Base-by-base conservation (phyloP, 2,797 vertebrate genomes). In the Epinephelus coioides region DNA sequence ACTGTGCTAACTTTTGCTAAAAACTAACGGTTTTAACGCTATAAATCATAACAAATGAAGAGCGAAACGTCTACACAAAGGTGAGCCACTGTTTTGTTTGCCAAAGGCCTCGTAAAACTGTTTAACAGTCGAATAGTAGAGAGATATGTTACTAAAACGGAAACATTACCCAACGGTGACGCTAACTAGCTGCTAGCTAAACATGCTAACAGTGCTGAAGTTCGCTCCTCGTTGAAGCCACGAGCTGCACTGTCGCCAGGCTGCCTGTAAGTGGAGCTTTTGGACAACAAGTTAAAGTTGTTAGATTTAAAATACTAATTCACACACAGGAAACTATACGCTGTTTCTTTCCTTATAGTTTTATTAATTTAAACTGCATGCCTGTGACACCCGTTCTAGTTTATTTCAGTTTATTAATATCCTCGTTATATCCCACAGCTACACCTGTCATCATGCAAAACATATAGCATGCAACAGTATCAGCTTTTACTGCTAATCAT, bases 141-240 rank as follows among this genome's bases (percentile, higher is more conserved):
- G 43, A 11, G 43, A 63, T 6, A 4, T 54, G 4, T 47, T 7
- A 14, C 0, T 17, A 6, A 44, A 43, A 19, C 11, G 7, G 2
- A 23, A 14, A 34, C 46, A 2, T 47, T 30, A 78, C 1, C 23
- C 8, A 61, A 25, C 25, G 0, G 19, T 56, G 57, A 38, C 12
- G 38, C n/a, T 46, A 19, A 10, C 64, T 47, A 71, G 27, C 59
- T 40, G 68, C 44, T 55, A 64, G 38, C 79, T 66, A 46, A 25
- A 46, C 3, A 4, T 18, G 23, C 23, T 66, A 7, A 50, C 46
- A 8, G 1, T 6, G 17, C 15, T 78, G 81, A 91, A 91, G 91
- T 50, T 77, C 0, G 75, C 65, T 87, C 21, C 14, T 69, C 30
- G 19, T 83, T 85, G 72, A 27, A 0, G 7, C n/a, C 1, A 12